Evolutionary conservation across 2,113 vertebrate species (phyloP).

Genomic region (Hipposideros armiger): DNA sequence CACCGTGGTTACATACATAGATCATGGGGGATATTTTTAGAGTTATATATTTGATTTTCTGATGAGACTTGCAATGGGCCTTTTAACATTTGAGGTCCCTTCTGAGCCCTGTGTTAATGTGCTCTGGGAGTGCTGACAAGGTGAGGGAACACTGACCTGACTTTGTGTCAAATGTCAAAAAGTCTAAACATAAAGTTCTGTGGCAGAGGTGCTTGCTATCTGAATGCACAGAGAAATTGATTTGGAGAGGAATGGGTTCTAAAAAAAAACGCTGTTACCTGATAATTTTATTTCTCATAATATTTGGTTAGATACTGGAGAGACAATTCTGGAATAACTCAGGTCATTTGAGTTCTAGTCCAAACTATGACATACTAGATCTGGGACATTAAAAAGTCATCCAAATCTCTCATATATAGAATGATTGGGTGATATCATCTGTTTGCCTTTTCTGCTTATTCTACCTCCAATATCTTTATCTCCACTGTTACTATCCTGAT

Average conservation of each 20-base stretch:
- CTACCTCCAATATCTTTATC: background rate
- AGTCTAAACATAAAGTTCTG: conserved; percentile 49
- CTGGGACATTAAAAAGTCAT: background rate
- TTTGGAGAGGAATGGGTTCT: background rate
- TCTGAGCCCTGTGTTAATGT: conserved; percentile 66
- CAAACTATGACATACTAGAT: background rate
- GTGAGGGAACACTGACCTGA: conserved; percentile 74
- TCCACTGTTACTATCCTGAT: background rate
- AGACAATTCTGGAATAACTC: conserved; percentile 27
- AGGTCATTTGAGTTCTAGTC: background rate
- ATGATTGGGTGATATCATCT: background rate
- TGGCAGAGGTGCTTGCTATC: conserved; percentile 72
- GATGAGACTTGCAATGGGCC: conserved; percentile 76
- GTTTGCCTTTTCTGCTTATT: background rate
- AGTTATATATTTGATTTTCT: conserved; percentile 87
- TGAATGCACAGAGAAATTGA: conserved; percentile 51
- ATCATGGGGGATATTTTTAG: conserved; percentile 88
- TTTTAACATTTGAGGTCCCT: conserved; percentile 84
- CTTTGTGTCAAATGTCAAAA: conserved; percentile 83
- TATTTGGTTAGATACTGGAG: background rate
- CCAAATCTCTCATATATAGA: background rate
- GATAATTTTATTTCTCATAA: background rate
- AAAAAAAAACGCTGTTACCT: background rate
- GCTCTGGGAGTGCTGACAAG: conserved; percentile 75
- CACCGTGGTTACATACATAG: conserved; percentile 81